Evolutionary conservation across 1,140 invertebrate genomes (phyloP).

Genomic region (Drosophila mojavensis): DNA sequence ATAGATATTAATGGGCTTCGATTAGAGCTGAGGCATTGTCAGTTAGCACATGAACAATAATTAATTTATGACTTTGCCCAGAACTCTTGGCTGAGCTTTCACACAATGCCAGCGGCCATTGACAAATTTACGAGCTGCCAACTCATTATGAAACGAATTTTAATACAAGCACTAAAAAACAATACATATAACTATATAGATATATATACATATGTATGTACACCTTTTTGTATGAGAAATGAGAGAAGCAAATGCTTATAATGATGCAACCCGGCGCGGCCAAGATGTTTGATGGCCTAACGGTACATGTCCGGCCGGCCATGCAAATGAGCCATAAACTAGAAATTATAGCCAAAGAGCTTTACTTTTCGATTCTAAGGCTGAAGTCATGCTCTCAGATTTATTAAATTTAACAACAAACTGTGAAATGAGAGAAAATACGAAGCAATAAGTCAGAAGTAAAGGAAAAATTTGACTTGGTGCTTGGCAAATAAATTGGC

Average conservation of each 20-base stretch:
- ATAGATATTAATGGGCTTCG: constrained; percentile 43
- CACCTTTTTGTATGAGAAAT: constrained; percentile 31
- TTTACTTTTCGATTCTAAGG: constrained; percentile 5
- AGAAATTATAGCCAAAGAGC: constrained; percentile 50
- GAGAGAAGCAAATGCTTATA: constrained; percentile 40
- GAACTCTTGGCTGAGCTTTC: constrained; percentile 18
- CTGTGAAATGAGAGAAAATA: constrained; percentile 54
- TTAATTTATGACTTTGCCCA: constrained; percentile 67
- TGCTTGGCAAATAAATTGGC: constrained; percentile 35
- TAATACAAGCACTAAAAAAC: constrained; percentile 40
- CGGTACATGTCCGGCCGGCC: constrained; percentile 47
- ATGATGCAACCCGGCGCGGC: constrained; percentile 56
- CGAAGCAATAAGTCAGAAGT: constrained; percentile 24
- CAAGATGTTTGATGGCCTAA: constrained; percentile 62
- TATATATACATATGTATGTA: constrained; percentile 1
- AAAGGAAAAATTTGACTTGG: constrained; percentile 11
- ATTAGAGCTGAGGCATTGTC: constrained; percentile 40
- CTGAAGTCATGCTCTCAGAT: constrained; percentile 45
- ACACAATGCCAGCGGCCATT: constrained; percentile 17
- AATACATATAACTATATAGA: not conserved
- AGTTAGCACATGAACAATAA: constrained; percentile 70
- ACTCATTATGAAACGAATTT: constrained; percentile 75
- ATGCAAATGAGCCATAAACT: constrained; percentile 77
- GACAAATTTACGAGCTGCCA: constrained; percentile 72
- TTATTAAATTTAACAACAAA: constrained; percentile 71